phyloP scores from a whole-genome alignment of 2,113 vertebrate species.

The Menura novaehollandiae region DNA sequence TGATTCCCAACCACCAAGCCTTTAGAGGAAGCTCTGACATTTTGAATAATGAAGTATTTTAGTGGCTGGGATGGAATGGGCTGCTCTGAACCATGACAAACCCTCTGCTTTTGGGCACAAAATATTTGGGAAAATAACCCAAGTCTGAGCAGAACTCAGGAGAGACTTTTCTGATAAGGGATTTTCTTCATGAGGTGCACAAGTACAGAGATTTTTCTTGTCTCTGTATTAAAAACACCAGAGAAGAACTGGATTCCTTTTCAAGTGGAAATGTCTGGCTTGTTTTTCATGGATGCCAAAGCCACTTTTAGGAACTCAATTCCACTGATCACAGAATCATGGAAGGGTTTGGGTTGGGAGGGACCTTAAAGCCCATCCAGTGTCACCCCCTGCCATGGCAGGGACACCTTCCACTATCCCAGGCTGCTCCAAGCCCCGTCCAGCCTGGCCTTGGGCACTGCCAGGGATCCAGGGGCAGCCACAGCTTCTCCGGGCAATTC shows the following conservation, averaged over 20 bases:
- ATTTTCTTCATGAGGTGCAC: background rate
- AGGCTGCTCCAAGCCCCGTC: background rate
- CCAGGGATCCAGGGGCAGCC: background rate
- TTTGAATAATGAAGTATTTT: background rate
- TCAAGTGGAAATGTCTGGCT: background rate
- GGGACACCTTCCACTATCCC: background rate
- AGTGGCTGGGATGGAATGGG: background rate
- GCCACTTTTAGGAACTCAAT: background rate
- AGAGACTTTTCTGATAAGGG: background rate
- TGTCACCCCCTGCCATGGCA: background rate
- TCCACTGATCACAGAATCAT: background rate
- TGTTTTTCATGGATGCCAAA: background rate
- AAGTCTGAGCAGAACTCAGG: background rate
- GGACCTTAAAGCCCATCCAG: fast-evolving
- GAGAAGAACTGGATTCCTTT: background rate
- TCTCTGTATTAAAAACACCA: background rate
- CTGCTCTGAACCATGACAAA: background rate
- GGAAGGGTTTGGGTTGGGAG: background rate
- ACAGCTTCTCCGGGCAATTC: background rate
- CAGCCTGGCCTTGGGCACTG: background rate
- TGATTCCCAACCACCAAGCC: background rate
- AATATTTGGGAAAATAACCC: background rate
- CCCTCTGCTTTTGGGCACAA: background rate
- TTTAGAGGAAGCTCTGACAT: background rate
- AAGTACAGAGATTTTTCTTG: background rate